These are phyloP conservation scores for Pteruthius melanotis DNA, from an alignment of 2,113 vertebrate species.

Conservation along the genomic window DNA sequence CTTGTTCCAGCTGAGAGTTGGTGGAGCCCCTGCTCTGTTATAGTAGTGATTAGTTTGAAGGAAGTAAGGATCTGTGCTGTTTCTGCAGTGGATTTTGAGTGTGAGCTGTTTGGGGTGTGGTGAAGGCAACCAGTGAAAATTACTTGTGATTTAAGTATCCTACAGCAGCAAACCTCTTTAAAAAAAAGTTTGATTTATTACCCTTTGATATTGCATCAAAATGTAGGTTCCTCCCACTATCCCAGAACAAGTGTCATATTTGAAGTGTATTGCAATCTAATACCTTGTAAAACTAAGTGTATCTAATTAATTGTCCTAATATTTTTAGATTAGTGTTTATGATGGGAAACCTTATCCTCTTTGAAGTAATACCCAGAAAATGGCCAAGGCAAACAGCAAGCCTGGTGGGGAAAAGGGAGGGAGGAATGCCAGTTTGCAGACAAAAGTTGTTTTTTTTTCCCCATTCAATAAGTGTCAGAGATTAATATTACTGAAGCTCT, in stretches of 20 bases:
- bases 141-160: background rate
- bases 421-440: conserved; percentile 68
- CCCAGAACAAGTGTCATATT: conserved; percentile 68
- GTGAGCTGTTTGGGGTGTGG: background rate
- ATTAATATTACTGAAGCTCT: conserved; percentile 81
- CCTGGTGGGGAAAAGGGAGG: conserved; percentile 37
- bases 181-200: conserved; percentile 40
- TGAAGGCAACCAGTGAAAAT: background rate
- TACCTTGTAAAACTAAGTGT: conserved; percentile 83
- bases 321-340: conserved; percentile 78
- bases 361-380: conserved; percentile 84
- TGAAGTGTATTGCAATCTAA: conserved; percentile 78
- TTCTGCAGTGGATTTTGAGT: background rate
- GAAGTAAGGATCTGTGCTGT: background rate
- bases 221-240: conserved; percentile 37
- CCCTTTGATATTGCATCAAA: conserved; percentile 34
- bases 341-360: conserved; percentile 76
- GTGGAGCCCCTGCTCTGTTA: background rate
- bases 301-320: conserved; percentile 86
- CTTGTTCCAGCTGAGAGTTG: background rate
- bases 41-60: background rate
- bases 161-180: background rate
- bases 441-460: conserved; percentile 63
- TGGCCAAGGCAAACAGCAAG: conserved; percentile 51
- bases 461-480: conserved; percentile 76